A percentile compares a stretch with the other conserved stretches of the same genome.
Evolutionary conservation across 30 jellyfish, hydroid and myxozoan species (phyloP).

Genomic region (Nemopilema nomurai): DNA sequence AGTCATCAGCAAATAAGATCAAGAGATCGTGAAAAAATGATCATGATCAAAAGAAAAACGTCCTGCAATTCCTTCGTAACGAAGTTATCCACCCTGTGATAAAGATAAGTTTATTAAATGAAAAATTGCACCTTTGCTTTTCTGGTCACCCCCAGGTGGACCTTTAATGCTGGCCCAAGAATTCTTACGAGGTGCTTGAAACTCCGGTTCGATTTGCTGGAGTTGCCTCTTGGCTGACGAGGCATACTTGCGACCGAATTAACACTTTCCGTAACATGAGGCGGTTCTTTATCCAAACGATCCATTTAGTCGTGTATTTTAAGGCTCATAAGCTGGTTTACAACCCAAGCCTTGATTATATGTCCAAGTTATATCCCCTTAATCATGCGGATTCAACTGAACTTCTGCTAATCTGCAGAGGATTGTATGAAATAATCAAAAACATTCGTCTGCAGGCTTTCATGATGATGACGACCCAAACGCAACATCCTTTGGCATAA

Average conservation of each 20-base stretch:
- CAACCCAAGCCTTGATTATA: not conserved
- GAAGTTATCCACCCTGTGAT: no score
- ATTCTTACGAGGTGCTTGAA: constrained; percentile 51
- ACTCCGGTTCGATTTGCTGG: constrained; percentile 50
- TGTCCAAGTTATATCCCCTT: not conserved
- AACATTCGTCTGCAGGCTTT: not conserved
- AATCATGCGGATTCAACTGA: not conserved
- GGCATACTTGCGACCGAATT: not conserved
- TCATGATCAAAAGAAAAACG: no score
- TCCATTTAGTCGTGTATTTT: not conserved
- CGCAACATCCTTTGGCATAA: no score
- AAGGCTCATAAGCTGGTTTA: not conserved
- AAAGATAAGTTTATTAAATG: not conserved
- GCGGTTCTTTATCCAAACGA: not conserved
- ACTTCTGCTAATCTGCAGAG: not conserved
- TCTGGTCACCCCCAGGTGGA: constrained; percentile 51
- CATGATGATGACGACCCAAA: no score
- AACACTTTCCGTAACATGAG: not conserved
- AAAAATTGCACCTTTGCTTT: constrained; percentile 25
- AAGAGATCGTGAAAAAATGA: no score
- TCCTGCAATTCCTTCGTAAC: no score
- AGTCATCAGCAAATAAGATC: no score
- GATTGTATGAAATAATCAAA: not conserved
- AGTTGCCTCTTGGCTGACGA: not conserved
- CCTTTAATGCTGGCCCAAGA: constrained; percentile 59